Conservation (phyloP, 2,113 vertebrate species). For the Sebastes fasciatus region DNA sequence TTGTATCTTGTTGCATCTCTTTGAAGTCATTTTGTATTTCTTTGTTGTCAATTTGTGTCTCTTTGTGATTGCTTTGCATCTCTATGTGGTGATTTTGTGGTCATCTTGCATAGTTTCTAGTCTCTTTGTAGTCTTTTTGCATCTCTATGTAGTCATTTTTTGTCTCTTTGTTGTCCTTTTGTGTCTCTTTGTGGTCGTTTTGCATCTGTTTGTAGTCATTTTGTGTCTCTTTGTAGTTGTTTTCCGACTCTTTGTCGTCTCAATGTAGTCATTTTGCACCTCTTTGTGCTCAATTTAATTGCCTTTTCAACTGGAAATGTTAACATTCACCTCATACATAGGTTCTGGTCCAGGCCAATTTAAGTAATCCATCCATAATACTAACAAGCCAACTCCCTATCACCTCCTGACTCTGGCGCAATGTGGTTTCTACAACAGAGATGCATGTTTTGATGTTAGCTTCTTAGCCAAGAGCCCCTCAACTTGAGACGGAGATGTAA, state of each 20-base stretch:
- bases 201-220: neutral
- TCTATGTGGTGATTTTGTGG: neutral
- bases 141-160: neutral
- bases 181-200: neutral
- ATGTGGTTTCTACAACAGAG: slow-evolving; percentile 14
- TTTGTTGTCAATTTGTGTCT: neutral
- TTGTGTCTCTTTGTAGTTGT: neutral
- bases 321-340: neutral
- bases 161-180: neutral
- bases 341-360: slow-evolving; percentile 2
- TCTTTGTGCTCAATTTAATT: neutral
- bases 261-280: neutral
- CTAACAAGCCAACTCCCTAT: neutral
- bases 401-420: neutral
- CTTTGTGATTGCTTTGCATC: neutral
- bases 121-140: neutral
- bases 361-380: neutral
- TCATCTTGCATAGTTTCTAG: neutral
- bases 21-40: neutral
- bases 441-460: slow-evolving; percentile 13
- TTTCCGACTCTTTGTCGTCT: neutral
- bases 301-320: neutral
- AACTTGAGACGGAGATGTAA: neutral
- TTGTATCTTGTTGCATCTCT: neutral
- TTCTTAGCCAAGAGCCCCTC: slow-evolving; percentile 18